These are phyloP conservation scores for Trichogramma evanescens DNA, from an alignment of 2,888 invertebrate species.

Conservation along the genomic window DNA sequence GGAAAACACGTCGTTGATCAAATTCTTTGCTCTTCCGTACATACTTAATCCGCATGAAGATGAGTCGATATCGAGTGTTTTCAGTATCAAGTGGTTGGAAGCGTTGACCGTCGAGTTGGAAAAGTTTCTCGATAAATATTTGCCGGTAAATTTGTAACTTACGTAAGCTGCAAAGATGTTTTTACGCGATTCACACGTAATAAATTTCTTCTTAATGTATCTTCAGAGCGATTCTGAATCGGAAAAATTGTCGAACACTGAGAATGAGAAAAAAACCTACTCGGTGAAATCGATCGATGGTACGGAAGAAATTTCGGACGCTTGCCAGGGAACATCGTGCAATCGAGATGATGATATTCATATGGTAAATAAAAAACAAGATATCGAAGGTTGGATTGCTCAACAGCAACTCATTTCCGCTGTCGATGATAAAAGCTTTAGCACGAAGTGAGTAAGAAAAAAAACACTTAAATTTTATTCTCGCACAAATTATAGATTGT, in stretches of 20 bases:
- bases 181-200: background rate
- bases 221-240: too few relatives aligned
- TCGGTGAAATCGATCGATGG: background rate
- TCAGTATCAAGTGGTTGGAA: conserved; percentile 36
- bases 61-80: conserved; percentile 51
- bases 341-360: conserved; percentile 30
- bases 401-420: conserved; percentile 13
- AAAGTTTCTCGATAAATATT: conserved; percentile 25
- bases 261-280: too few relatives aligned
- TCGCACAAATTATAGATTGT: background rate
- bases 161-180: background rate
- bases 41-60: conserved; percentile 51
- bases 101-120: conserved; percentile 23
- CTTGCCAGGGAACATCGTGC: conserved; percentile 13
- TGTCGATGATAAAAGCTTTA: conserved; percentile 12
- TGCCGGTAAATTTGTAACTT: conserved; percentile 17
- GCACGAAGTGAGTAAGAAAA: conserved; percentile 22
- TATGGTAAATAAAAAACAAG: conserved; percentile 27
- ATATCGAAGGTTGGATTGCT: conserved; percentile 25
- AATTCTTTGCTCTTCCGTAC: conserved; percentile 54
- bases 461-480: background rate
- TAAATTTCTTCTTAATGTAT: too few relatives aligned
- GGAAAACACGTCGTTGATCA: conserved; percentile 51
- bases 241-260: too few relatives aligned
- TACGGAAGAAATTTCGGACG: background rate